phyloP scores from a whole-genome alignment of 2,113 vertebrate species.

The Macquaria australasica region DNA sequence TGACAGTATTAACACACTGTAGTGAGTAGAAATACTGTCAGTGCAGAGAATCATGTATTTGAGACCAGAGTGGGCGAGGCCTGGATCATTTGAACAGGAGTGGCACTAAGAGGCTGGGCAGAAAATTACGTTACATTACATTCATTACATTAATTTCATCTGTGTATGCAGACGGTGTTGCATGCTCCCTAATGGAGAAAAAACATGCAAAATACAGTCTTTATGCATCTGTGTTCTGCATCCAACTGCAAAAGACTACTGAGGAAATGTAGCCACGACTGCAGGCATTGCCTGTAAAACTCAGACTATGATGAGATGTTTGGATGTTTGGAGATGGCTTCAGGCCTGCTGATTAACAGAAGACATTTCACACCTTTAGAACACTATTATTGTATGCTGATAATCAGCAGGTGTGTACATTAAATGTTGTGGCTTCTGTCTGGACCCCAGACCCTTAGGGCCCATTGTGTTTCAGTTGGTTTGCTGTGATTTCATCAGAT shows the following conservation, averaged over 20 bases:
- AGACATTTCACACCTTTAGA: not conserved
- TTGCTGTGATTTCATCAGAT: not conserved
- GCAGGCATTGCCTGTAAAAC: not conserved
- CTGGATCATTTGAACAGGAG: not conserved
- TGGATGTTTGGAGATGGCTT: too few relatives aligned
- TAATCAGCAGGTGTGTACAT: not conserved
- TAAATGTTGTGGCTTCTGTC: too few relatives aligned
- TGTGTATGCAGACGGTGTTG: not conserved
- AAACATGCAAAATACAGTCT: not conserved
- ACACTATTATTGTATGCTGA: not conserved
- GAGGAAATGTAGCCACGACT: not conserved
- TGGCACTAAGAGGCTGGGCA: slow-evolving; percentile 3
- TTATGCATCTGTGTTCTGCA: not conserved
- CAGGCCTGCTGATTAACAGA: not conserved
- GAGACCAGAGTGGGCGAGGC: not conserved
- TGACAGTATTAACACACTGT: slow-evolving; percentile 21
- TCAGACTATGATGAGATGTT: not conserved
- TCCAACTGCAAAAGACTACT: not conserved
- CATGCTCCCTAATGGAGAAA: not conserved
- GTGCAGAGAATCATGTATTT: not conserved
- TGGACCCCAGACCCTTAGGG: not conserved
- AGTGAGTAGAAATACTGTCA: slow-evolving; percentile 32
- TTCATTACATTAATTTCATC: slow-evolving; percentile 7
- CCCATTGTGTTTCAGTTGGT: not conserved
- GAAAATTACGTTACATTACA: not conserved